These are phyloP conservation scores for Lycophotia porphyrea DNA, from an alignment of 2,888 invertebrate species.

Conservation along the genomic window DNA sequence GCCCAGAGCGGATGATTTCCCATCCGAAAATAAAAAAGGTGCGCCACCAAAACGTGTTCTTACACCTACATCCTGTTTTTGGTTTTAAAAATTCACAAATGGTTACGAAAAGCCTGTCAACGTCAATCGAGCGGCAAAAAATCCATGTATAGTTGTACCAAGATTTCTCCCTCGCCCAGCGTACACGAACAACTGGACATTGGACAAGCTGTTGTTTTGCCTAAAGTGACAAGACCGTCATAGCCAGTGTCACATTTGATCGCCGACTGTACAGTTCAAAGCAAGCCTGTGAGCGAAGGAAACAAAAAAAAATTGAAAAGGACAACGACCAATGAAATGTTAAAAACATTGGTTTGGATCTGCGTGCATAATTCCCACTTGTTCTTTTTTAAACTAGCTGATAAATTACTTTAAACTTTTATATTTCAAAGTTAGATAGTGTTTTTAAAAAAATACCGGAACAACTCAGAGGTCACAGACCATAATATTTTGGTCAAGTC, in stretches of 20 bases:
- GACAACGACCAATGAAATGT: neutral
- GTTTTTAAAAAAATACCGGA: neutral
- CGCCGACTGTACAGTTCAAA: constrained; percentile 27
- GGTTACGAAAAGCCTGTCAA: neutral
- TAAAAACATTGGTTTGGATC: neutral
- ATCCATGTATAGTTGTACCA: neutral
- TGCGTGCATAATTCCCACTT: neutral
- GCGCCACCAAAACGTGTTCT: too few relatives aligned
- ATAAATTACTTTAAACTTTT: neutral
- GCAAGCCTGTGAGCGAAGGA: constrained; percentile 21
- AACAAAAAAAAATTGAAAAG: neutral
- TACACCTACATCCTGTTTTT: neutral
- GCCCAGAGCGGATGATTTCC: too few relatives aligned
- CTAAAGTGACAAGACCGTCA: constrained; percentile 46
- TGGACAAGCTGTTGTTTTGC: constrained; percentile 36
- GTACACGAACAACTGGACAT: neutral
- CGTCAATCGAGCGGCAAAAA: neutral
- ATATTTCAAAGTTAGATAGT: neutral
- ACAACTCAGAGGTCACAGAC: too few relatives aligned
- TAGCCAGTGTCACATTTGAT: constrained; percentile 34
- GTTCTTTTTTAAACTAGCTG: neutral
- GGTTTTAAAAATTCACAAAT: neutral
- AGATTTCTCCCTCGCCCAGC: neutral
- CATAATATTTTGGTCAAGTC: too few relatives aligned
- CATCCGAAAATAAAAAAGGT: too few relatives aligned